These are phyloP conservation scores for Liopterus haemorrhoidalis DNA, from an alignment of 2,888 invertebrate species.

Conservation along the genomic window DNA sequence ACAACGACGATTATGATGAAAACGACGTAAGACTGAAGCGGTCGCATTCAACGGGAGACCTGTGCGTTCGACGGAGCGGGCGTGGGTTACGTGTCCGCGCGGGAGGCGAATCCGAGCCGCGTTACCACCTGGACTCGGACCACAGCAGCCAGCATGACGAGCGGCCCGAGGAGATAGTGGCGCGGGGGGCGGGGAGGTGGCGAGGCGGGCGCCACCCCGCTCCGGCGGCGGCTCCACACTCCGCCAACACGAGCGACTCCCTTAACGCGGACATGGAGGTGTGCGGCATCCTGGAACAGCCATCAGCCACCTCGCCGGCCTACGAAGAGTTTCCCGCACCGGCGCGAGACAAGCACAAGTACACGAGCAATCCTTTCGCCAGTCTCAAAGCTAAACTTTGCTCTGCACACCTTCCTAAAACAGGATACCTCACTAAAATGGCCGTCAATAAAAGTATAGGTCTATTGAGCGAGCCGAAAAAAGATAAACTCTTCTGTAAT, in stretches of 20 bases:
- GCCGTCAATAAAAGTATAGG: constrained; percentile 46
- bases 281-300: constrained; percentile 45
- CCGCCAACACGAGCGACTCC: constrained; percentile 48
- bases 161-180: constrained; percentile 47
- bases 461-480: constrained; percentile 39
- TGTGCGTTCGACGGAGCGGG: constrained; percentile 42
- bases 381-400: constrained; percentile 45
- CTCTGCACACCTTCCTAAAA: constrained; percentile 46
- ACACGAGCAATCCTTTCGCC: constrained; percentile 45
- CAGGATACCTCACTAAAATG: constrained; percentile 43
- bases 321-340: constrained; percentile 26
- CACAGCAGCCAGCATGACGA: constrained; percentile 51
- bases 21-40: constrained; percentile 43
- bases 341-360: constrained; percentile 37
- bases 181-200: constrained; percentile 38
- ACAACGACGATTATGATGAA: constrained; percentile 43
- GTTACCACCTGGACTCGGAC: constrained; percentile 50
- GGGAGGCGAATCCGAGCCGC: constrained; percentile 44
- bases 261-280: constrained; percentile 49
- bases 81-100: constrained; percentile 39
- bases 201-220: constrained; percentile 42
- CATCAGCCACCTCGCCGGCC: constrained; percentile 37
- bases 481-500: constrained; percentile 19
- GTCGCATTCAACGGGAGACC: constrained; percentile 50
- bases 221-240: constrained; percentile 40